These are phyloP conservation scores for Nasonia vitripennis DNA, from an alignment of 1,140 invertebrate species.

Conservation along the genomic window DNA sequence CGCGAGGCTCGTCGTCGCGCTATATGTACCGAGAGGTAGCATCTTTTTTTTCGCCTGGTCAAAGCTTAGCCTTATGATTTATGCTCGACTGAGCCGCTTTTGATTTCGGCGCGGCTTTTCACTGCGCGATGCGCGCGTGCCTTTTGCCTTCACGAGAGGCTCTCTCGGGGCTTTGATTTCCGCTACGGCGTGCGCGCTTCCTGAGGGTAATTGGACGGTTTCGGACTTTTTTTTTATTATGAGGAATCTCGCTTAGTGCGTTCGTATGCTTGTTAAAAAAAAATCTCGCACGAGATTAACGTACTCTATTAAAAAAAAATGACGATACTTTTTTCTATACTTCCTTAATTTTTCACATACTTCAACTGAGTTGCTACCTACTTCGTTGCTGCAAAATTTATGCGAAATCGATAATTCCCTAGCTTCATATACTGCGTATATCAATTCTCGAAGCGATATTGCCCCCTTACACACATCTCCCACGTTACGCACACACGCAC, in stretches of 20 bases:
- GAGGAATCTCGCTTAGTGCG: too few species aligned
- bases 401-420: neutral
- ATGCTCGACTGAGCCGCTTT: neutral
- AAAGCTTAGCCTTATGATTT: neutral
- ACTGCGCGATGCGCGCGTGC: too few species aligned
- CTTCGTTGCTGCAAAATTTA: too few species aligned
- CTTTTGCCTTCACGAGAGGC: too few species aligned
- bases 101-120: neutral
- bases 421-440: neutral
- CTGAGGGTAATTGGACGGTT: neutral
- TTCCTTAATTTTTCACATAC: too few species aligned
- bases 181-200: neutral
- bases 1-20: neutral
- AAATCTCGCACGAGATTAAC: too few species aligned
- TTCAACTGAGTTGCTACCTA: too few species aligned
- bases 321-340: too few species aligned
- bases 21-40: neutral
- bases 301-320: too few species aligned
- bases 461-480: neutral
- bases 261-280: too few species aligned
- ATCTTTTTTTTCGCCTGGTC: neutral
- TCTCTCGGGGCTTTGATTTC: neutral
- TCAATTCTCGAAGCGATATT: neutral
- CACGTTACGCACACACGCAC: too few species aligned
- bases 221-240: too few species aligned